Evolutionary conservation across 2,113 vertebrate species (phyloP), one percentile per base, ranked within the genome.

Genomic region (Caracal caracal): DNA sequence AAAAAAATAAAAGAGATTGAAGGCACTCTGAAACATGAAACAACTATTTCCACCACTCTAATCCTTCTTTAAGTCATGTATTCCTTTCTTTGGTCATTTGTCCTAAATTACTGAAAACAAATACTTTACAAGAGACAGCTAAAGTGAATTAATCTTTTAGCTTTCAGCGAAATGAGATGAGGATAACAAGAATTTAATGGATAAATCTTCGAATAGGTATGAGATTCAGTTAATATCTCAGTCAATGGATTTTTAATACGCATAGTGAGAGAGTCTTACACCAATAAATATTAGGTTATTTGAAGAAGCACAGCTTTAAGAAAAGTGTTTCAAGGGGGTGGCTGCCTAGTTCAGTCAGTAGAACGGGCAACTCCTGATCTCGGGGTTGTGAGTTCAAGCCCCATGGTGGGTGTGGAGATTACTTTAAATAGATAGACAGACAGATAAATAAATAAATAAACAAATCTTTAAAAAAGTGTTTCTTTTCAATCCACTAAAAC

Each of bases 51-150:
- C 37, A 51, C 37, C 53, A 51, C 63, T 66, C 56, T 87, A 90
- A 87, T 61, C 85, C 51, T 59, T 71, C 51, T 61, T 63, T 65
- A 93, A 66, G 35, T 37, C 49, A 5, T 40, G 40, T 92, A 65
- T 96, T 80, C 24, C 70, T 95, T 83, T 93, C 88, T 94, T 95
- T 65, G 81, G 66, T 90, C 76, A 66, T 81, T 71, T 82, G 51
- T 33, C 66, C 78, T 88, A 43, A 96, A 94, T 82, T 91, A 92
- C 59, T 88, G 79, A 94, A 94, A 95, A 89, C 65, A 85, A 66
- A 93, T 73, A 88, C 84, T 96, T 84, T 26, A 91, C 79, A 65
- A 82, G 16, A 90, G 33, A 90, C 19, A 82, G 49, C 24, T 79
- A 17, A 92, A 56, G 37, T n/a, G 43, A 95, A 37, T 92, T 65